Conservation (phyloP, 2,113 vertebrate species). For the Diadophis punctatus region DNA sequence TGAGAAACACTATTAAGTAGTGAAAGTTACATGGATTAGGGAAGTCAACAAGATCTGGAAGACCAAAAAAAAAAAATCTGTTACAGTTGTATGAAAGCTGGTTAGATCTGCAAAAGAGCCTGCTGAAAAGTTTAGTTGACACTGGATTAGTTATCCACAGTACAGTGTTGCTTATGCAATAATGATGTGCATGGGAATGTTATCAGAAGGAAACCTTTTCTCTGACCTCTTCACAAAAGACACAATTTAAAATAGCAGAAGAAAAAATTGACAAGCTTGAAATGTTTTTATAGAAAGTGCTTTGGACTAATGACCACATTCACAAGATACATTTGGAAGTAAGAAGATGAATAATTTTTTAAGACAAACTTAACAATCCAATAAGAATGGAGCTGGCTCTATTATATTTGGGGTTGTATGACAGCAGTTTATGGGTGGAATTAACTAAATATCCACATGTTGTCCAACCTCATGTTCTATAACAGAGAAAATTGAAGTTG, state of each 20-base stretch:
- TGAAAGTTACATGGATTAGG: not conserved
- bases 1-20: not conserved
- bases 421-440: not conserved
- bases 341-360: not conserved
- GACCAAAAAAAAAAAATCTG: not conserved
- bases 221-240: not conserved
- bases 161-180: not conserved
- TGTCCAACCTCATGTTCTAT: not conserved
- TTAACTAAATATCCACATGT: not conserved
- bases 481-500: not conserved
- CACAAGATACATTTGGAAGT: not conserved
- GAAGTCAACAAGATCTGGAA: not conserved
- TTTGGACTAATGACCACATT: not conserved
- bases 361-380: not conserved
- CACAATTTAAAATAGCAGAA: not conserved
- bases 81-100: not conserved
- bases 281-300: not conserved
- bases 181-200: not conserved
- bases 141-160: not conserved
- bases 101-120: not conserved
- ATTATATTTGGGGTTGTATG: not conserved
- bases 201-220: not conserved
- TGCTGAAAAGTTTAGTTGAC: not conserved
- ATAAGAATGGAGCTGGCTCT: not conserved
- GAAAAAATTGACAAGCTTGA: not conserved